These are phyloP conservation scores for Eurois occulta DNA, from an alignment of 2,888 invertebrate species.

Conservation along the genomic window DNA sequence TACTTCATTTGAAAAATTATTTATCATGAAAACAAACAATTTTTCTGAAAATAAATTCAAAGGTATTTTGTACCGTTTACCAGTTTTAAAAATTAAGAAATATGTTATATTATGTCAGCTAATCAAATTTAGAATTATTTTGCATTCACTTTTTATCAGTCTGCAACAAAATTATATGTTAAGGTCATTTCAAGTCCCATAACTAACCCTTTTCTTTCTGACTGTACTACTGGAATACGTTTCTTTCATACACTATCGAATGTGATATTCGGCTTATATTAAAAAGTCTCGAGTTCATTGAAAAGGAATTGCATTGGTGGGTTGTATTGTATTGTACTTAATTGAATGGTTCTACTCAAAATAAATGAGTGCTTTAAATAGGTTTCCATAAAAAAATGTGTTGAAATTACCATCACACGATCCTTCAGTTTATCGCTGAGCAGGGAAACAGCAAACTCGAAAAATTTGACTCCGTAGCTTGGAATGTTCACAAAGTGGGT, in stretches of 20 bases:
- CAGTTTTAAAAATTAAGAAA: too few relatives aligned
- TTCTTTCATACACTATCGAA: too few relatives aligned
- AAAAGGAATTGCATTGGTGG: background rate
- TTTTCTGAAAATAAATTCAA: background rate
- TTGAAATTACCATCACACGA: slow-evolving; percentile 92
- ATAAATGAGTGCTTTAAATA: background rate
- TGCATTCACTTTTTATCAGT: background rate
- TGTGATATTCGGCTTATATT: rapidly evolving
- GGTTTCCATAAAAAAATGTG: background rate
- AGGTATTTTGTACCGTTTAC: too few relatives aligned
- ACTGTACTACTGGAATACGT: slow-evolving; percentile 10
- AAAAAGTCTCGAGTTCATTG: background rate
- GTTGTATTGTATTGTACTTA: background rate
- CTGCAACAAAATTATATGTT: background rate
- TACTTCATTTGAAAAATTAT: background rate
- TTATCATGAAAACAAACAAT: background rate
- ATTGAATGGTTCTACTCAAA: background rate
- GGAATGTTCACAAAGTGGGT: slow-evolving; percentile 97
- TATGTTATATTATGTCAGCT: too few relatives aligned
- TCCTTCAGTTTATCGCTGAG: slow-evolving; percentile 96
- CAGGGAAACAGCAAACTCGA: slow-evolving; percentile 95
- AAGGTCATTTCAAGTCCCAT: background rate
- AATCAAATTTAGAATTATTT: background rate
- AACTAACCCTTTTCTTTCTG: background rate
- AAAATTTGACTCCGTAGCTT: slow-evolving; percentile 94